Evolutionary conservation across 2,888 invertebrate species (phyloP).

Genomic region (Polylopha cassiicola): DNA sequence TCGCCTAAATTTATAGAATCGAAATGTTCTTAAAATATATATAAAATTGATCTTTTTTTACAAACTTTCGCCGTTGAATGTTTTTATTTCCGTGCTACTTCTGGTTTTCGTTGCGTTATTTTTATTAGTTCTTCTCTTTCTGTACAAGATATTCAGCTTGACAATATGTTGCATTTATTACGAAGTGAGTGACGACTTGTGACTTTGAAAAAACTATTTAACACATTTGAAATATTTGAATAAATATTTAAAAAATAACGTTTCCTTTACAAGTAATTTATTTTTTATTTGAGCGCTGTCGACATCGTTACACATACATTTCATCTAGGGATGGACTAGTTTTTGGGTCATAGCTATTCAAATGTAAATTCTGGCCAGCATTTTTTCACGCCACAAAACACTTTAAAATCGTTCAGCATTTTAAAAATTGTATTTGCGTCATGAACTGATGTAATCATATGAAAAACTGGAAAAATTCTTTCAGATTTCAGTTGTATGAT

Average conservation of each 20-base stretch:
- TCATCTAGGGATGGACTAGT: too few species aligned
- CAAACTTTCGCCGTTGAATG: too few species aligned
- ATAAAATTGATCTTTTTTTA: too few species aligned
- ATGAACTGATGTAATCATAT: constrained; percentile 3
- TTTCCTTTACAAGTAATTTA: background rate
- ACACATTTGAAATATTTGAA: background rate
- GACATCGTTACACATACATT: constrained; percentile 1
- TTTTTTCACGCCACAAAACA: background rate
- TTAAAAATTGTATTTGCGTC: constrained; percentile 8
- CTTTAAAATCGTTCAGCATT: constrained; percentile 3
- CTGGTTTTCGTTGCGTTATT: too few species aligned
- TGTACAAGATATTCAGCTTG: too few species aligned
- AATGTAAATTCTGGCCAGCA: constrained; percentile 8
- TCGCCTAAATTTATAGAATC: background rate
- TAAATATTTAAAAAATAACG: background rate
- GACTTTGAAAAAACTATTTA: too few species aligned
- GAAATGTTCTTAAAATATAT: background rate
- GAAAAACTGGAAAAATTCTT: constrained; percentile 5
- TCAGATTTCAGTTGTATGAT: constrained; percentile 1
- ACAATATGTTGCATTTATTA: too few species aligned
- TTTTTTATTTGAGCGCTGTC: too few species aligned
- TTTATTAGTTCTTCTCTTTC: too few species aligned
- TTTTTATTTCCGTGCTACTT: too few species aligned
- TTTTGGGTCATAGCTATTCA: too few species aligned
- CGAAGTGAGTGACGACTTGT: too few species aligned